Evolutionary conservation across 1,140 invertebrate genomes (phyloP).

Genomic region (Heliothis subflexa): DNA sequence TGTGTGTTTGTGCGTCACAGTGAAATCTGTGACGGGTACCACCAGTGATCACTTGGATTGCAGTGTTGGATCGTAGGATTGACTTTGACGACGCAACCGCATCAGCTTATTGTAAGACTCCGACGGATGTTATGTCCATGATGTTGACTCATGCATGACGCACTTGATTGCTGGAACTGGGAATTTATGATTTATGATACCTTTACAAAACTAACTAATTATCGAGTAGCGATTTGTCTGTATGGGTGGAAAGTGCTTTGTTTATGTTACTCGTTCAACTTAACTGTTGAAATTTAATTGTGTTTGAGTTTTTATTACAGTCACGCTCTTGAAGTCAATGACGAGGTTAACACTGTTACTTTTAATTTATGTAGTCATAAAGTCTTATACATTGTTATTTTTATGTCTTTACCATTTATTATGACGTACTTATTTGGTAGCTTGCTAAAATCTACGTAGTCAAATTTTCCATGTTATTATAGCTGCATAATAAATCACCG

Average conservation of each 20-base stretch:
- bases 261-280: constrained; percentile 3
- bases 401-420: background rate
- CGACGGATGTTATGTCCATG: constrained; percentile 80
- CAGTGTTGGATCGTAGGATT: constrained; percentile 83
- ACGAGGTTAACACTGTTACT: constrained; percentile 32
- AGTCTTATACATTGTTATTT: constrained; percentile 14
- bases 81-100: constrained; percentile 58
- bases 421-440: no score
- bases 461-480: no score
- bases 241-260: constrained; percentile 16
- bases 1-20: constrained; percentile 61
- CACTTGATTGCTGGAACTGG: constrained; percentile 80
- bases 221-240: constrained; percentile 18
- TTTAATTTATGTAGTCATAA: constrained; percentile 12
- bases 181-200: constrained; percentile 65
- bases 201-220: constrained; percentile 37
- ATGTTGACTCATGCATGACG: constrained; percentile 84
- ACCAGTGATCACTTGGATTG: constrained; percentile 80
- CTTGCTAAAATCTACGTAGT: no score
- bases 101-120: constrained; percentile 73
- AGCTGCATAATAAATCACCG: no score
- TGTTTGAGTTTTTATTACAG: constrained; percentile 14
- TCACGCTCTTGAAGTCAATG: constrained; percentile 31
- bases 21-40: constrained; percentile 72
- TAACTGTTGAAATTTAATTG: constrained; percentile 8